These are phyloP conservation scores for Esperia sulphurella DNA, from an alignment of 2,888 invertebrate genomes.

Conservation along the genomic window DNA sequence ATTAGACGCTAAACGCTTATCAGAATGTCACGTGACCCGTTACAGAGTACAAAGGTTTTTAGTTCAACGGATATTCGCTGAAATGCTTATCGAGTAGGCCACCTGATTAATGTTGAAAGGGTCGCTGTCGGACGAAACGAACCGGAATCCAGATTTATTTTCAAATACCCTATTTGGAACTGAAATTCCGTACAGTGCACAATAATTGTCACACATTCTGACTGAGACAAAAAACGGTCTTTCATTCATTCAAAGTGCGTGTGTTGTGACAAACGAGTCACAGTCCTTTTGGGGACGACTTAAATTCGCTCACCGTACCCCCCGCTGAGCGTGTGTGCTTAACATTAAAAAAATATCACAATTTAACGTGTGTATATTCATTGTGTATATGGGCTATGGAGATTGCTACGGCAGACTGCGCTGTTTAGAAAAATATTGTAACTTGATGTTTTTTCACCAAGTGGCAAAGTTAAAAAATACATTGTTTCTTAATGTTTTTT, in stretches of 20 bases:
- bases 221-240: neutral
- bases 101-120: no score
- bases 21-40: no score
- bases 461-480: no score
- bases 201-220: neutral
- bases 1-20: no score
- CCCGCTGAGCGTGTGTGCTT: conserved; percentile 45
- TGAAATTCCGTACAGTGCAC: no score
- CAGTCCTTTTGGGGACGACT: conserved; percentile 31
- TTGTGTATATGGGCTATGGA: conserved; percentile 62
- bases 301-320: conserved; percentile 25
- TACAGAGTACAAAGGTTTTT: no score
- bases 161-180: no score
- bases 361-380: conserved; percentile 65
- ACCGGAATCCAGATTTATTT: no score
- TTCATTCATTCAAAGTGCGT: conserved; percentile 46
- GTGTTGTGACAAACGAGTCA: conserved; percentile 45
- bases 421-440: conserved; percentile 26
- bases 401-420: conserved; percentile 43
- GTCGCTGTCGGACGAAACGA: no score
- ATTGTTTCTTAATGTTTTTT: no score
- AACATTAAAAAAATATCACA: conserved; percentile 59
- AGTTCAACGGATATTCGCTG: no score
- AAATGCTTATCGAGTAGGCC: no score
- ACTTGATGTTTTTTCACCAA: conserved; percentile 1